A percentile compares a stretch with the other conserved stretches of the same genome.
phyloP scores from a whole-genome alignment of 2,797 vertebrate genomes.

The Amblyraja radiata region DNA sequence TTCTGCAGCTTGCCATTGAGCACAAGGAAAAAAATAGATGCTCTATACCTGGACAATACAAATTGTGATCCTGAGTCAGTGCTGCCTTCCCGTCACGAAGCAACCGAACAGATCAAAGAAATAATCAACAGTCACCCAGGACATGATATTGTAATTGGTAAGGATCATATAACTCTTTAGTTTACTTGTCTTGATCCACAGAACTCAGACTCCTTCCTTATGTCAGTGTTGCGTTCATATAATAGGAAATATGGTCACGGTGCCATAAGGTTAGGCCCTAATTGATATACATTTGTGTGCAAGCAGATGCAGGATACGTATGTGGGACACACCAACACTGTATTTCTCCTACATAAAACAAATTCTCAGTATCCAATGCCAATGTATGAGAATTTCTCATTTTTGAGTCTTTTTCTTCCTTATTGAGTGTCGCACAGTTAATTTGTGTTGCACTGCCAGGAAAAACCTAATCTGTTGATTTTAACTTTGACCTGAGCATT shows the following conservation, averaged over 20 bases:
- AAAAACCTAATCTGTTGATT: background rate
- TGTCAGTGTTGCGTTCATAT: background rate
- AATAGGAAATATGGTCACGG: background rate
- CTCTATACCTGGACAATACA: constrained; percentile 91
- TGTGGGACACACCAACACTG: background rate
- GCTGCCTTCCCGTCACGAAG: constrained; percentile 71
- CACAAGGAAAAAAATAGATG: constrained; percentile 69
- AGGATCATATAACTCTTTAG: constrained; percentile 43
- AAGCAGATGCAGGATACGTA: background rate
- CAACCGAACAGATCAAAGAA: constrained; percentile 71
- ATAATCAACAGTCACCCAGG: constrained; percentile 73
- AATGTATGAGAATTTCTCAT: background rate
- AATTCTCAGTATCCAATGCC: background rate
- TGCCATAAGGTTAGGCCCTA: background rate
- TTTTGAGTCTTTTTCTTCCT: background rate
- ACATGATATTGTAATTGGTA: constrained; percentile 79
- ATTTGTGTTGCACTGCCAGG: background rate
- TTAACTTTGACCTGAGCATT: background rate
- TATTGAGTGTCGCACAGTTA: too few relatives aligned
- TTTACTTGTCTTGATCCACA: background rate
- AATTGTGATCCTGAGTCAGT: constrained; percentile 73
- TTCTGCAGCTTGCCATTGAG: constrained; percentile 63
- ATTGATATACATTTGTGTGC: background rate
- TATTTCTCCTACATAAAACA: background rate
- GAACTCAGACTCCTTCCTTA: background rate